phyloP scores from a whole-genome alignment of 2,888 invertebrate species.

The Hyles lineata region DNA sequence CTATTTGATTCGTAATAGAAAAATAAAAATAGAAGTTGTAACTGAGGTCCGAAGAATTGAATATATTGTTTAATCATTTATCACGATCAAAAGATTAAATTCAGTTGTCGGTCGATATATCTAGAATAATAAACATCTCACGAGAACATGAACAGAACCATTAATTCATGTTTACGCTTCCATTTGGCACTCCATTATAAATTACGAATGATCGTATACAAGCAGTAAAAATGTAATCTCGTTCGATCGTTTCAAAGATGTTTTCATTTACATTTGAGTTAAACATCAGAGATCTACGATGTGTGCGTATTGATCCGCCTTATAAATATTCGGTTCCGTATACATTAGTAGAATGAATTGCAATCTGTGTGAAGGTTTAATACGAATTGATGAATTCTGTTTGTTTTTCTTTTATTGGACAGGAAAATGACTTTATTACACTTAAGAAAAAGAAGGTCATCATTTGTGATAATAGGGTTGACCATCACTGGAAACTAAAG shows the following conservation, averaged over 20 bases:
- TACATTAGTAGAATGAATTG: neutral
- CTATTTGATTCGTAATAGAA: too few relatives aligned
- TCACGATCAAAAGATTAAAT: neutral
- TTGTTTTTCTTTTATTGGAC: too few relatives aligned
- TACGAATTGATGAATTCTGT: too few relatives aligned
- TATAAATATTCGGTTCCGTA: neutral
- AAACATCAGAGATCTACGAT: neutral
- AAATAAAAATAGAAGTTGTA: too few relatives aligned
- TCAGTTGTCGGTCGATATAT: neutral
- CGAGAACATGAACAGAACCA: neutral
- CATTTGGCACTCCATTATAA: slow-evolving; percentile 24
- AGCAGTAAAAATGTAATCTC: slow-evolving; percentile 16
- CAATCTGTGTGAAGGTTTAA: too few relatives aligned
- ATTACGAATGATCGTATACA: slow-evolving; percentile 21
- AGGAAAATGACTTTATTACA: too few relatives aligned
- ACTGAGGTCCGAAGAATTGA: too few relatives aligned
- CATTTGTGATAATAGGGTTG: too few relatives aligned
- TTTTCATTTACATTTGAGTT: slow-evolving; percentile 20
- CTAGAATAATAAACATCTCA: neutral
- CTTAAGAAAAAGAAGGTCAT: too few relatives aligned
- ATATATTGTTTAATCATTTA: neutral
- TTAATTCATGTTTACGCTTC: slow-evolving; percentile 11
- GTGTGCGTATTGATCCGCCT: neutral
- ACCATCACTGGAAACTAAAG: too few relatives aligned
- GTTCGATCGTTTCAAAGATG: slow-evolving; percentile 8